Conservation (phyloP, 2,797 vertebrate genomes). For the Notolabrus celidotus region DNA sequence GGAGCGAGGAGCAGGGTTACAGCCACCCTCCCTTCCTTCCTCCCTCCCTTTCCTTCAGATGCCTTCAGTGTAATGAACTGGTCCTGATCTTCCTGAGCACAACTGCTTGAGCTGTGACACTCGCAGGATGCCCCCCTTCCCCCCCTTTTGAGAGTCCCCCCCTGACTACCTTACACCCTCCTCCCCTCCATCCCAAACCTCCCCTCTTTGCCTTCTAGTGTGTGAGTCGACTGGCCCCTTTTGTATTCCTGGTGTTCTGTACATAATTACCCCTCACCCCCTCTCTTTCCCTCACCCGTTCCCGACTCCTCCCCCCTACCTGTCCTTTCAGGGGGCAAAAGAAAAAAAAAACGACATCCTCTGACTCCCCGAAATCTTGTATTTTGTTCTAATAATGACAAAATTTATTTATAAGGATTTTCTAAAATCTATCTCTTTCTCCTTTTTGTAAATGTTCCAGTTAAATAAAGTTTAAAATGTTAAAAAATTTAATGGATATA, state of each 20-base stretch:
- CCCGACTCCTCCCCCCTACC: conserved; percentile 34
- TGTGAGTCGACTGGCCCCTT: conserved; percentile 83
- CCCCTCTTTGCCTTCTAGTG: conserved; percentile 55
- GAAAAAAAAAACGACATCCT: conserved; percentile 56
- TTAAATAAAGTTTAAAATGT: conserved; percentile 84
- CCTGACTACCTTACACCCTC: conserved; percentile 23
- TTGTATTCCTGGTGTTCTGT: conserved; percentile 89
- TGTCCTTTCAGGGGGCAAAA: conserved; percentile 58
- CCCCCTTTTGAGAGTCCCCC: conserved; percentile 18
- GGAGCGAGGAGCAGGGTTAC: conserved; percentile 44
- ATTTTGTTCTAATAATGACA: conserved; percentile 87
- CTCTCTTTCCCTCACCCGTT: not conserved
- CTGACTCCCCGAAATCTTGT: conserved; percentile 84
- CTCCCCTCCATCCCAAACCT: conserved; percentile 12
- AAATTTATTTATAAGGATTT: conserved; percentile 88
- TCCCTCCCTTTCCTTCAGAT: conserved; percentile 58
- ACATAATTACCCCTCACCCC: conserved; percentile 77
- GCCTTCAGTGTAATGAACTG: conserved; percentile 64
- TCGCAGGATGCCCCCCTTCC: conserved; percentile 60
- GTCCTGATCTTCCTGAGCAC: conserved; percentile 79
- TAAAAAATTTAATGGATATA: conserved; percentile 83
- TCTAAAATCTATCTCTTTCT: conserved; percentile 84
- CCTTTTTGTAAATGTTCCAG: conserved; percentile 88
- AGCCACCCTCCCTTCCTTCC: conserved; percentile 36
- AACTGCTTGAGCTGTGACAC: conserved; percentile 78